These are phyloP conservation scores for Amia ocellicauda DNA, from an alignment of 2,113 vertebrate species.

Conservation along the genomic window DNA sequence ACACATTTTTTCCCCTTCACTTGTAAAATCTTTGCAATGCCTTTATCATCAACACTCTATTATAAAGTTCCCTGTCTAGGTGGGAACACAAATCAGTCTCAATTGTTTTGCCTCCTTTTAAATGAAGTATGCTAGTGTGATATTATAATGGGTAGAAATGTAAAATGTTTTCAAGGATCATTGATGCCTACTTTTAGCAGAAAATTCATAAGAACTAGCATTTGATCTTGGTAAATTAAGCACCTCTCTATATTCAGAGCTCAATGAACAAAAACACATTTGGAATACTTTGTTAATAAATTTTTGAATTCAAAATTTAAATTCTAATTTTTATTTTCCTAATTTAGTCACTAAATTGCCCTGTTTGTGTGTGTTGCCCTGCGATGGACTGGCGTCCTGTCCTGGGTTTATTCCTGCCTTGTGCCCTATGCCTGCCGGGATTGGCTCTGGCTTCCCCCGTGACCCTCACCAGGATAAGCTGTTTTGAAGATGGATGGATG, in stretches of 20 bases:
- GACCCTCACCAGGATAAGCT: no score
- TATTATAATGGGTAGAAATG: conserved; percentile 22
- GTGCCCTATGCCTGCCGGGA: no score
- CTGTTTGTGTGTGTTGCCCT: no score
- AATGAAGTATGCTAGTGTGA: conserved; percentile 15
- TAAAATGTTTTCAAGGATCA: not conserved
- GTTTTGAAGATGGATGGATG: no score
- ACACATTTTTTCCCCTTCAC: conserved; percentile 7
- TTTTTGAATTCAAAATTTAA: not conserved
- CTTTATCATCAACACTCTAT: not conserved
- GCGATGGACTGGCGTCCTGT: no score
- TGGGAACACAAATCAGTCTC: conserved; percentile 7
- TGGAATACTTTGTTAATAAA: not conserved
- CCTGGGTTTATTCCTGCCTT: no score
- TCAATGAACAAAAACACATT: no score
- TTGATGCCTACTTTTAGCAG: conserved; percentile 3
- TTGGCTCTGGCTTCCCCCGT: no score
- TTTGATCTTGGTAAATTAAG: conserved; percentile 6
- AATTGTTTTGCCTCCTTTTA: conserved; percentile 17
- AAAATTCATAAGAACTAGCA: not conserved
- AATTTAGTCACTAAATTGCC: no score
- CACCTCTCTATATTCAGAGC: not conserved
- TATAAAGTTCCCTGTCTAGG: conserved; percentile 9
- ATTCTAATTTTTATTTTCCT: conserved; percentile 9
- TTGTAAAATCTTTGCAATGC: conserved; percentile 14